Conservation (phyloP, 2,888 invertebrate genomes). For the Eupithecia subumbrata region DNA sequence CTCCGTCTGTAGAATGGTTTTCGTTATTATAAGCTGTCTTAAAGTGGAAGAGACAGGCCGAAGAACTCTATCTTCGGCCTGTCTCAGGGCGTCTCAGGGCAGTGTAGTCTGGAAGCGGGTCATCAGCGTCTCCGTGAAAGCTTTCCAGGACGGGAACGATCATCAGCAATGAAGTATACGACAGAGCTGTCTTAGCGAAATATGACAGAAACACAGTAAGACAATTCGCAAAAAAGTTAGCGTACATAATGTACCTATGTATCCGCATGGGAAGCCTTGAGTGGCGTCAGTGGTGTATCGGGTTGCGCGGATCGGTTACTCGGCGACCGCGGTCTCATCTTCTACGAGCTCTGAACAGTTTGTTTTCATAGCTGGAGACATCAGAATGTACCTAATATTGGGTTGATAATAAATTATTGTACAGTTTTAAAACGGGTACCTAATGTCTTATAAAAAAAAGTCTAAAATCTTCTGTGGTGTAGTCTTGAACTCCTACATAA, state of each 20-base stretch:
- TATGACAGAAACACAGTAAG: constrained; percentile 50
- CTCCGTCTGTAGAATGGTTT: background rate
- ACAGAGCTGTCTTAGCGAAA: constrained; percentile 19
- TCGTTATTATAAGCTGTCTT: background rate
- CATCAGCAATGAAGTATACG: background rate
- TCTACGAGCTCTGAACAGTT: constrained; percentile 42
- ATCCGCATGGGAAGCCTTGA: constrained; percentile 80
- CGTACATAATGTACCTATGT: constrained; percentile 49
- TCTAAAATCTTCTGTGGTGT: too few species aligned
- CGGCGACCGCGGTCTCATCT: constrained; percentile 68
- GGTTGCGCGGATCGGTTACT: constrained; percentile 72
- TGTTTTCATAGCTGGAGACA: constrained; percentile 6
- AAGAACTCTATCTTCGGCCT: too few species aligned
- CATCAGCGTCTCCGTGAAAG: background rate
- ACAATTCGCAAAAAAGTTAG: constrained; percentile 64
- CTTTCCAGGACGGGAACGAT: background rate
- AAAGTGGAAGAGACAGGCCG: background rate
- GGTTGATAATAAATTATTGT: background rate
- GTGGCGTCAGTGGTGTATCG: constrained; percentile 66
- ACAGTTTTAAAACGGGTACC: background rate
- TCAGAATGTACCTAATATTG: background rate
- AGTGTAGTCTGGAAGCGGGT: background rate
- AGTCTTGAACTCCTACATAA: too few species aligned
- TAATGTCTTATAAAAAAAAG: background rate
- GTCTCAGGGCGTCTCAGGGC: too few species aligned